These are phyloP conservation scores for Hydrophis major DNA, from an alignment of 2,797 vertebrate species.

Conservation along the genomic window DNA sequence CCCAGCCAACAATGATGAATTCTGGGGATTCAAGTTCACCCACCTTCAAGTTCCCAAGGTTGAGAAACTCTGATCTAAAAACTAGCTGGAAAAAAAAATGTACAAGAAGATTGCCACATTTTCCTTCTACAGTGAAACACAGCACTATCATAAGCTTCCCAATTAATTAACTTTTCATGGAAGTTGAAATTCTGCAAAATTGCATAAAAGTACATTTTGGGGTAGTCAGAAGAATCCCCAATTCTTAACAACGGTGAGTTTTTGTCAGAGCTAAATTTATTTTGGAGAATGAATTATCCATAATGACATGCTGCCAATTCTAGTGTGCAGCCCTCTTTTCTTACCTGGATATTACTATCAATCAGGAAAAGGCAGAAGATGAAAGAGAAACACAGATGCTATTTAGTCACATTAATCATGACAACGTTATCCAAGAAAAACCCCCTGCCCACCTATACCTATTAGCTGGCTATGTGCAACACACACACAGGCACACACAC, in stretches of 20 bases:
- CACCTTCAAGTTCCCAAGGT: background rate
- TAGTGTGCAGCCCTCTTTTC: background rate
- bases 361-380: slow-evolving; percentile 8
- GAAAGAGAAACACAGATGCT: background rate
- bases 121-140: background rate
- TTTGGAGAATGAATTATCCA: background rate
- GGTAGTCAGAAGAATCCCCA: background rate
- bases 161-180: background rate
- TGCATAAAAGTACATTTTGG: background rate
- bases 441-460: no score
- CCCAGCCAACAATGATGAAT: background rate
- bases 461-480: background rate
- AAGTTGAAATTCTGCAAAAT: background rate
- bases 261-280: background rate
- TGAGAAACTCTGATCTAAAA: background rate
- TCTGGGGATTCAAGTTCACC: background rate
- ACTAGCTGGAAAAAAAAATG: background rate
- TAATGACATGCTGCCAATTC: background rate
- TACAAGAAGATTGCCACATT: background rate
- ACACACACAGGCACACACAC: background rate
- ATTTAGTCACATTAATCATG: slow-evolving; percentile 2
- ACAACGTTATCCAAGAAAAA: background rate
- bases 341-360: slow-evolving; percentile 63
- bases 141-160: background rate
- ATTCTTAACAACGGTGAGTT: background rate